A percentile compares a stretch with the other conserved stretches of the same genome.
phyloP scores from a whole-genome alignment of 53 echinoderm and acorn worm species.

The Hippasteria phrygiana region DNA sequence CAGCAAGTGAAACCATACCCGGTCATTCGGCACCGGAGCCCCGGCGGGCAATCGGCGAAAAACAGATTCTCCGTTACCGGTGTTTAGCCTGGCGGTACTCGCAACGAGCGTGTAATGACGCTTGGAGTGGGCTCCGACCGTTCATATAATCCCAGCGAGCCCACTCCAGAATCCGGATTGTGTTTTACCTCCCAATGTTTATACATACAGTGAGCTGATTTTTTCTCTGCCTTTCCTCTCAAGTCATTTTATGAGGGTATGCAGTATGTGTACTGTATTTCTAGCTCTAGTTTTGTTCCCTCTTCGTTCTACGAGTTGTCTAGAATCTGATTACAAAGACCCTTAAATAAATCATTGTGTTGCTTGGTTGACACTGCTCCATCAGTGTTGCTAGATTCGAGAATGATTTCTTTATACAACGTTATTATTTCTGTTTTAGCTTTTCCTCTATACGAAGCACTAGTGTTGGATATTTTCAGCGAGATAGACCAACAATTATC shows the following conservation, averaged over 20 bases:
- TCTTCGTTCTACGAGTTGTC: neutral
- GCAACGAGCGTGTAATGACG: constrained; percentile 63
- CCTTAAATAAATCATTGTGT: constrained; percentile 27
- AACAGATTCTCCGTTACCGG: constrained; percentile 41
- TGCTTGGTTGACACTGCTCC: constrained; percentile 15
- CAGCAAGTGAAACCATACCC: constrained; percentile 57
- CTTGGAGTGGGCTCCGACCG: constrained; percentile 46
- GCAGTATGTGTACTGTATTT: neutral
- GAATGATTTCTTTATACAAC: no score
- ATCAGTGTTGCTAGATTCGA: constrained; percentile 36
- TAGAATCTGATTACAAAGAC: constrained; percentile 38
- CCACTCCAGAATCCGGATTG: constrained; percentile 46
- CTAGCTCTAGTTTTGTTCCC: neutral
- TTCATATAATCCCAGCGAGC: constrained; percentile 52
- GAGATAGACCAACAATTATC: no score
- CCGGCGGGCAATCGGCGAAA: constrained; percentile 46
- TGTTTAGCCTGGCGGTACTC: constrained; percentile 49
- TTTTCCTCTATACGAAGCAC: neutral
- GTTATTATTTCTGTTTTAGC: neutral
- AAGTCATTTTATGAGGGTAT: neutral
- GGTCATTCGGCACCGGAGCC: constrained; percentile 39
- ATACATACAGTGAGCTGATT: constrained; percentile 55
- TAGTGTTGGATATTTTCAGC: no score
- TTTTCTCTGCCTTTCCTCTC: neutral
- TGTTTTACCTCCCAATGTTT: constrained; percentile 60